Conservation (phyloP, 2,797 vertebrate species). For the Ctenochaetus hawaiiensis region DNA sequence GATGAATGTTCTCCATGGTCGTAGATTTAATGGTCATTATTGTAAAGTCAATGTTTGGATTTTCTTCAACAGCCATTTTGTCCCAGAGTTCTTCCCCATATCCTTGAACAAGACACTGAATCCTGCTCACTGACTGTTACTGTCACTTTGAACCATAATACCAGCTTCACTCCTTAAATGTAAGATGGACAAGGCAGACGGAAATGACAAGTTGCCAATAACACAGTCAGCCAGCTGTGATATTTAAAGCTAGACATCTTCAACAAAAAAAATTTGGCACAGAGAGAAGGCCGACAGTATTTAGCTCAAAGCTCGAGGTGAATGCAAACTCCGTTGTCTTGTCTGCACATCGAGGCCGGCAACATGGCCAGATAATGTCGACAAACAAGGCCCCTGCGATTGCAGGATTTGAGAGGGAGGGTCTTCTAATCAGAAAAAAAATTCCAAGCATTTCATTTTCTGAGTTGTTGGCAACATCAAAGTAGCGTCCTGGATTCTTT, state of each 20-base stretch:
- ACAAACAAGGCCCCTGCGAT: slow-evolving; percentile 41
- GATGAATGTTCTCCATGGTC: slow-evolving; percentile 23
- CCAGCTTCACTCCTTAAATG: slow-evolving; percentile 15
- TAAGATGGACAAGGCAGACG: slow-evolving; percentile 30
- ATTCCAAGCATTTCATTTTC: slow-evolving; percentile 38
- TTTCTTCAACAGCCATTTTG: slow-evolving; percentile 21
- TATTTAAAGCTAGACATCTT: slow-evolving; percentile 10
- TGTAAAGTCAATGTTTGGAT: slow-evolving; percentile 51
- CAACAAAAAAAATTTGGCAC: slow-evolving; percentile 15
- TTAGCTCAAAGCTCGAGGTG: slow-evolving; percentile 22
- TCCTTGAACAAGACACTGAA: slow-evolving; percentile 43
- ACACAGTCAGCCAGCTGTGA: slow-evolving; percentile 14
- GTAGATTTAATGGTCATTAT: slow-evolving; percentile 30
- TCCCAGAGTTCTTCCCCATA: not conserved
- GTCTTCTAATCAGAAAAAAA: slow-evolving; percentile 53
- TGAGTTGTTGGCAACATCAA: slow-evolving; percentile 40
- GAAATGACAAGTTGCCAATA: slow-evolving; percentile 32
- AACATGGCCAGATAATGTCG: slow-evolving; percentile 26
- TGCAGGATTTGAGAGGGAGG: slow-evolving; percentile 41
- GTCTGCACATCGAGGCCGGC: slow-evolving; percentile 33
- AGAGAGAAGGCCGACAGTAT: not conserved
- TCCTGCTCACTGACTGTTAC: not conserved
- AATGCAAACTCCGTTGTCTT: slow-evolving; percentile 28
- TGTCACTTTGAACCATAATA: slow-evolving; percentile 29
- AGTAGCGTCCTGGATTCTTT: slow-evolving; percentile 32